Conservation (phyloP, 2,888 invertebrate species). For the Zonitis immaculata region DNA sequence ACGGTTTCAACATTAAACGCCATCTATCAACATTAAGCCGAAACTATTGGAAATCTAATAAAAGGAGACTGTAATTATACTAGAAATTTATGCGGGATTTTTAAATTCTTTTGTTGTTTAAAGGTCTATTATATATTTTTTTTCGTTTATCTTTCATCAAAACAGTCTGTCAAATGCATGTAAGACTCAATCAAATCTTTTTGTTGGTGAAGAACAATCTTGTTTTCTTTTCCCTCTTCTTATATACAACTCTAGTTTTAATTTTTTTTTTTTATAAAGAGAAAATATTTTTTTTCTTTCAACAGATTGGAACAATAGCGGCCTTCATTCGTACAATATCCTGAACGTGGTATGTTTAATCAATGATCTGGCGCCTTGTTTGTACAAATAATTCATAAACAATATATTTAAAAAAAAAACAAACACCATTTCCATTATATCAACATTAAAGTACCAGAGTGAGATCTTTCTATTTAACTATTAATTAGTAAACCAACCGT, state of each 20-base stretch:
- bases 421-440: background rate
- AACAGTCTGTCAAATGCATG: too few relatives aligned
- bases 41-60: background rate
- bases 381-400: background rate
- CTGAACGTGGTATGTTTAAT: slow-evolving; percentile 1
- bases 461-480: background rate
- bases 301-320: slow-evolving; percentile 1
- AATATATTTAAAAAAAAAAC: too few relatives aligned
- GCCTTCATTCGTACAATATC: slow-evolving; percentile 3
- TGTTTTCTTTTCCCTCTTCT: too few relatives aligned
- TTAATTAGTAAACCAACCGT: background rate
- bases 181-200: too few relatives aligned
- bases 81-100: background rate
- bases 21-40: background rate
- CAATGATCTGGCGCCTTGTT: slow-evolving; percentile 2
- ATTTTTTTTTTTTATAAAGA: too few relatives aligned
- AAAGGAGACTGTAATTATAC: background rate
- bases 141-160: too few relatives aligned
- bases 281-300: background rate
- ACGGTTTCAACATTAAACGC: background rate
- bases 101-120: background rate
- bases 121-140: too few relatives aligned
- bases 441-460: background rate
- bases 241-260: too few relatives aligned
- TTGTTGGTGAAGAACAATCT: too few relatives aligned